phyloP scores from a whole-genome alignment of 2,113 vertebrate genomes.

The Macquaria ambigua region DNA sequence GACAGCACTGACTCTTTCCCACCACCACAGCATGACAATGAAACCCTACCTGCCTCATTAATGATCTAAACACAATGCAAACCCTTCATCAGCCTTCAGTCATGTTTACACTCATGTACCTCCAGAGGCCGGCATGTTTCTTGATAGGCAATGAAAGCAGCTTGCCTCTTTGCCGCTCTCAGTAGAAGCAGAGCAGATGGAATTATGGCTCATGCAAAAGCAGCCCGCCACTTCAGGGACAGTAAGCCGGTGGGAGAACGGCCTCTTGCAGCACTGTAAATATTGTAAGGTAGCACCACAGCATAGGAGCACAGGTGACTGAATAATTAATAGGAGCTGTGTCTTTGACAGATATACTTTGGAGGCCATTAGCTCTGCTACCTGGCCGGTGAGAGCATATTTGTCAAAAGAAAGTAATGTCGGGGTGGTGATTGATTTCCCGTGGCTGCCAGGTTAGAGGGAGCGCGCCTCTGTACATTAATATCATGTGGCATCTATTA shows the following conservation, averaged over 20 bases:
- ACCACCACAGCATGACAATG: constrained; percentile 29
- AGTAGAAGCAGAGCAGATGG: constrained; percentile 61
- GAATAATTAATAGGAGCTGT: constrained; percentile 84
- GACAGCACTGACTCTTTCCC: constrained; percentile 10
- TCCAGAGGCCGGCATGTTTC: constrained; percentile 49
- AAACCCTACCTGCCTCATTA: constrained; percentile 60
- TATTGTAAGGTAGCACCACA: constrained; percentile 75
- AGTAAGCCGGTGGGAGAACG: constrained; percentile 39
- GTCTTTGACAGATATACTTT: constrained; percentile 83
- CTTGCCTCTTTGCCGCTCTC: constrained; percentile 32
- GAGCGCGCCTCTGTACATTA: constrained; percentile 70
- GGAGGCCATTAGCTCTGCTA: constrained; percentile 81
- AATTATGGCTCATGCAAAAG: constrained; percentile 62
- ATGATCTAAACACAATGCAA: constrained; percentile 58
- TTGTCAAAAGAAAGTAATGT: constrained; percentile 78
- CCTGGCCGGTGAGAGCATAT: constrained; percentile 77
- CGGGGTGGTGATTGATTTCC: constrained; percentile 79
- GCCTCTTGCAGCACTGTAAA: constrained; percentile 73
- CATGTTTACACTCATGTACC: constrained; percentile 46
- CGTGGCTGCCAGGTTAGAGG: constrained; percentile 74
- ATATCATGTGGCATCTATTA: constrained; percentile 80
- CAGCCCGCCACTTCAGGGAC: constrained; percentile 51
- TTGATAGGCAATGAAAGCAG: constrained; percentile 51
- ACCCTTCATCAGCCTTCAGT: constrained; percentile 54
- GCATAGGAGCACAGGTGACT: constrained; percentile 73